Conservation (phyloP, 2,797 vertebrate genomes). For the Chelidonichthys spinosus region DNA sequence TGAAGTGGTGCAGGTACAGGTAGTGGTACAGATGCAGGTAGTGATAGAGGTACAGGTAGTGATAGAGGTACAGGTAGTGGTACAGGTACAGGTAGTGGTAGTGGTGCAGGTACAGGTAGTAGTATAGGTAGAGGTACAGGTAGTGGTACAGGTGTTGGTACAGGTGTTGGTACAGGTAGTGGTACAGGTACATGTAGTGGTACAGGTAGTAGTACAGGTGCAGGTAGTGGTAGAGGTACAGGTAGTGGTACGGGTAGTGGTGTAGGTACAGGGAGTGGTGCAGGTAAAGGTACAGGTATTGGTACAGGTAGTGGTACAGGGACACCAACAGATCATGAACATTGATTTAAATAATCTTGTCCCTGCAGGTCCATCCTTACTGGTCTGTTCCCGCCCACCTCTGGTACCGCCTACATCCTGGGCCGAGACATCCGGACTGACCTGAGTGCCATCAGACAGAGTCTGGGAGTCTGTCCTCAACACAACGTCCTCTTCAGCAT, state of each 20-base stretch:
- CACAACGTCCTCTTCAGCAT: conserved; percentile 96
- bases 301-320: too few relatives aligned
- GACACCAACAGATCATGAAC: not conserved
- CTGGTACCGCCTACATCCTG: conserved; percentile 95
- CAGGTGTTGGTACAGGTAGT: not conserved
- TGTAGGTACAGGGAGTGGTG: not conserved
- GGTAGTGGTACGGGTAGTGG: not conserved
- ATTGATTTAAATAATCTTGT: not conserved
- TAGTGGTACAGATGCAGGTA: too few relatives aligned
- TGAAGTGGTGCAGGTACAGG: too few relatives aligned
- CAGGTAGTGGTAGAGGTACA: not conserved
- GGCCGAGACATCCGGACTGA: conserved; percentile 94
- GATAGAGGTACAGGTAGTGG: too few relatives aligned
- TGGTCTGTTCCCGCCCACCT: conserved; percentile 95
- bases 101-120: not conserved
- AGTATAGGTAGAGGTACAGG: not conserved
- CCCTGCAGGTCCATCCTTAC: conserved; percentile 95
- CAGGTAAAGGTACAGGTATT: not conserved
- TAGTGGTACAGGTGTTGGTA: too few relatives aligned
- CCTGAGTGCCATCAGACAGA: conserved; percentile 91
- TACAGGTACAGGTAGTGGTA: not conserved
- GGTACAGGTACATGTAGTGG: too few relatives aligned
- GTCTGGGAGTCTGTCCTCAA: conserved; percentile 95
- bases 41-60: too few relatives aligned
- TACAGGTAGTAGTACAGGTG: conserved; percentile 33